phyloP scores from a whole-genome alignment of 2,797 vertebrate genomes.

The Amblyopsis hoosieri region DNA sequence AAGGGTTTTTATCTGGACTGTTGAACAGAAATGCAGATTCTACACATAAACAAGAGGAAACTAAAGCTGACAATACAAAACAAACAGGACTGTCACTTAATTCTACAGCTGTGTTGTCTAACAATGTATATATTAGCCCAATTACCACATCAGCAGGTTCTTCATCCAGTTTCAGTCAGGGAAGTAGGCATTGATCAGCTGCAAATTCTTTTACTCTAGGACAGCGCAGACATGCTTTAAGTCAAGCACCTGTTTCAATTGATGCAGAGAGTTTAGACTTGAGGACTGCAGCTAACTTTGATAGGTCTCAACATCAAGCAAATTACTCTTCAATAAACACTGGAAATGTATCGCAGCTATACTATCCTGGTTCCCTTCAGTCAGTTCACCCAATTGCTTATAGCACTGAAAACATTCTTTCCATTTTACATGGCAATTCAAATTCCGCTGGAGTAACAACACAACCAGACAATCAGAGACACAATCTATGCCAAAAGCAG shows the following conservation, averaged over 20 bases:
- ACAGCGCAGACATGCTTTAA: constrained; percentile 59
- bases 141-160: constrained; percentile 14
- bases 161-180: constrained; percentile 48
- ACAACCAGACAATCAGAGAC: constrained; percentile 52
- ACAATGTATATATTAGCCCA: constrained; percentile 31
- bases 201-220: constrained; percentile 59
- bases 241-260: constrained; percentile 52
- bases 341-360: constrained; percentile 64
- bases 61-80: constrained; percentile 24
- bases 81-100: constrained; percentile 25
- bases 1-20: constrained; percentile 81
- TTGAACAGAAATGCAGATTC: constrained; percentile 73
- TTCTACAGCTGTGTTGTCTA: constrained; percentile 29
- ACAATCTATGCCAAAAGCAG: constrained; percentile 48
- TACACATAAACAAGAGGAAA: constrained; percentile 57
- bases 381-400: constrained; percentile 48
- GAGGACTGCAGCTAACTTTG: constrained; percentile 73
- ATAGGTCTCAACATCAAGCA: constrained; percentile 64
- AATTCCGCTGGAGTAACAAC: constrained; percentile 41
- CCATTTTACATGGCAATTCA: constrained; percentile 38
- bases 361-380: constrained; percentile 48
- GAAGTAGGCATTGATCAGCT: constrained; percentile 47
- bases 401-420: constrained; percentile 68
- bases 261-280: constrained; percentile 75
- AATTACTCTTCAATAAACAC: constrained; percentile 66